A percentile compares a stretch with the other conserved stretches of the same genome.
Conservation (phyloP, 2,113 vertebrate species). For the Callionymus lyra region DNA sequence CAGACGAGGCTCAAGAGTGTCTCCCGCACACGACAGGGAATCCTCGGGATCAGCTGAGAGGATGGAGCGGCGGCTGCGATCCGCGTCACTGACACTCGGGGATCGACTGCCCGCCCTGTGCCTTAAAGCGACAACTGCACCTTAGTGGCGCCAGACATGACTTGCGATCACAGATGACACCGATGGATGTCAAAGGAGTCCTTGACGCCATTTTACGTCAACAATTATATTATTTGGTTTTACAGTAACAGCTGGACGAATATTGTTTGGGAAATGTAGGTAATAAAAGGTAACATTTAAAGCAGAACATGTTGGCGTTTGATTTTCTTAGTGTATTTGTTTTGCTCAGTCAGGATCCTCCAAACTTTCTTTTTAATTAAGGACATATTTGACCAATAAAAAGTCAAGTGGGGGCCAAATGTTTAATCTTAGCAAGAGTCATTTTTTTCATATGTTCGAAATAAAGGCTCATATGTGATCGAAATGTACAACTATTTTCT, state of each 20-base stretch:
- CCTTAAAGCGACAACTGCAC: conserved; percentile 46
- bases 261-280: background rate
- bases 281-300: background rate
- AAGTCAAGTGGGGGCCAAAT: background rate
- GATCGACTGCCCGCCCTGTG: conserved; percentile 35
- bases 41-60: conserved; percentile 38
- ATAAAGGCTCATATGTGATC: too few relatives aligned
- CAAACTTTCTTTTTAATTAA: background rate
- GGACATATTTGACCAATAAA: background rate
- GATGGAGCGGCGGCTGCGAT: conserved; percentile 28
- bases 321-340: background rate
- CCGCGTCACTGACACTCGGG: conserved; percentile 28
- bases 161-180: background rate
- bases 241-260: background rate
- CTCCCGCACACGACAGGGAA: conserved; percentile 18
- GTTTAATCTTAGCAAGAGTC: background rate
- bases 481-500: too few relatives aligned
- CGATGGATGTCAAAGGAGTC: background rate
- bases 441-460: background rate
- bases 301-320: background rate
- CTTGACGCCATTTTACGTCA: too few relatives aligned
- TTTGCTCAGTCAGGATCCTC: background rate
- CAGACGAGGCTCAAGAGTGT: conserved; percentile 4
- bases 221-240: background rate
- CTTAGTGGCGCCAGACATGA: conserved; percentile 4